These are phyloP conservation scores for Brevimyrus niger DNA, from an alignment of 2,113 vertebrate species.

Conservation along the genomic window DNA sequence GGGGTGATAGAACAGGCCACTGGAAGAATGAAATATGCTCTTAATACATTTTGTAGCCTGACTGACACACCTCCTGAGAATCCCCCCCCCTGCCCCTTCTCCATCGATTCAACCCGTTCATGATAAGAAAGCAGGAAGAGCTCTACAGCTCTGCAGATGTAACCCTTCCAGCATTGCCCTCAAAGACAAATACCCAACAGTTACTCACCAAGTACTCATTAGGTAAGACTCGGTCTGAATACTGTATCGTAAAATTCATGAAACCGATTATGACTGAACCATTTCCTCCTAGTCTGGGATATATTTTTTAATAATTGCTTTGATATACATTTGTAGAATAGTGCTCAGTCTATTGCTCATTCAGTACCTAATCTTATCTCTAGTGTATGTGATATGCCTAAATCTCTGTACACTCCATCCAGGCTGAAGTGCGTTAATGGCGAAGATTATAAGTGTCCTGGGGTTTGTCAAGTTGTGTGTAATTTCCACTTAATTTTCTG, in stretches of 20 bases:
- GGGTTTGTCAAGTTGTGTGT: background rate
- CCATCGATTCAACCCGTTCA: background rate
- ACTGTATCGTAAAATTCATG: background rate
- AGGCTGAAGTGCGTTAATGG: background rate
- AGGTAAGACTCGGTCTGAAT: background rate
- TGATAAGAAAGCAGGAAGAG: background rate
- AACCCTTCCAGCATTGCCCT: background rate
- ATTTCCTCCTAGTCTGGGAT: background rate
- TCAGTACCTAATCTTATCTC: background rate
- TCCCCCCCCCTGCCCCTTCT: background rate
- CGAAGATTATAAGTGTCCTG: background rate
- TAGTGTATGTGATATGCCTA: background rate
- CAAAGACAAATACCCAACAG: background rate
- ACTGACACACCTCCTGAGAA: background rate
- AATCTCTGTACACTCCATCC: background rate
- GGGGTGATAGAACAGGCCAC: background rate
- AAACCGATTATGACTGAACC: background rate
- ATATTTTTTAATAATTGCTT: background rate
- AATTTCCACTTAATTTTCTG: background rate
- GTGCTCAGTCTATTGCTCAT: constrained; percentile 7
- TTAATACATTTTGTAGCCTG: background rate
- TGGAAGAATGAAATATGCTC: background rate
- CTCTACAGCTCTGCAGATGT: background rate
- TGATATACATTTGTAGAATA: background rate
- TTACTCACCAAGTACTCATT: background rate